These are phyloP conservation scores for Dendrolimus pini DNA, from an alignment of 2,888 invertebrate genomes.

Conservation along the genomic window DNA sequence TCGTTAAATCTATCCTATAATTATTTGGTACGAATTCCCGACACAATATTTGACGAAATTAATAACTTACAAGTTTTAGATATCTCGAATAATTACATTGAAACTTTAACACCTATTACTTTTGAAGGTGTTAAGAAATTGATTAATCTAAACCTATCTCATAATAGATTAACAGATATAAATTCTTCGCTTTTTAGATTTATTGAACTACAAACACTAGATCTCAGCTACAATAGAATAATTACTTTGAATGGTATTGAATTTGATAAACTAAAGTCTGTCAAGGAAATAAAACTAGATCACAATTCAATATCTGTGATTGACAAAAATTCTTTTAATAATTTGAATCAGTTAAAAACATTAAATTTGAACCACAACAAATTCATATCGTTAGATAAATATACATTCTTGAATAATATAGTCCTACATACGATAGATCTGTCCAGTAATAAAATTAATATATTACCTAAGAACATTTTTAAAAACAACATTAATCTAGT, in stretches of 20 bases:
- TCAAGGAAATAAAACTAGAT: constrained; percentile 33
- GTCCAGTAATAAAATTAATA: constrained; percentile 37
- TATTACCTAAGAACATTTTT: constrained; percentile 37
- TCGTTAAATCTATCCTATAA: constrained; percentile 43
- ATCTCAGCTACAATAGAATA: constrained; percentile 37
- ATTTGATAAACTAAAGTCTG: constrained; percentile 29
- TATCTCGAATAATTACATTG: constrained; percentile 42
- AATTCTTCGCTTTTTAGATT: constrained; percentile 42
- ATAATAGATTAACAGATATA: constrained; percentile 37
- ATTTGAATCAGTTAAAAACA: constrained; percentile 20
- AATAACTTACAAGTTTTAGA: constrained; percentile 33
- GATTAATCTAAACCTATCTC: constrained; percentile 32
- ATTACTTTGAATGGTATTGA: constrained; percentile 25
- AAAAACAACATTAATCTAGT: constrained; percentile 29
- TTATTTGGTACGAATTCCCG: constrained; percentile 29
- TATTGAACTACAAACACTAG: constrained; percentile 28
- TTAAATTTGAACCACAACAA: constrained; percentile 36
- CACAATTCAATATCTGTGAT: constrained; percentile 32
- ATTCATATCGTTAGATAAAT: constrained; percentile 27
- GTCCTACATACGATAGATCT: constrained; percentile 29
- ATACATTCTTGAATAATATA: constrained; percentile 22
- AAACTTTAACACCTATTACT: constrained; percentile 24
- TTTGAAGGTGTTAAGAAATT: constrained; percentile 45
- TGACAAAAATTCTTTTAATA: constrained; percentile 26
- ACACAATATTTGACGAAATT: constrained; percentile 33